phyloP scores from a whole-genome alignment of 2,113 vertebrate genomes.

The Tauraco erythrolophus region DNA sequence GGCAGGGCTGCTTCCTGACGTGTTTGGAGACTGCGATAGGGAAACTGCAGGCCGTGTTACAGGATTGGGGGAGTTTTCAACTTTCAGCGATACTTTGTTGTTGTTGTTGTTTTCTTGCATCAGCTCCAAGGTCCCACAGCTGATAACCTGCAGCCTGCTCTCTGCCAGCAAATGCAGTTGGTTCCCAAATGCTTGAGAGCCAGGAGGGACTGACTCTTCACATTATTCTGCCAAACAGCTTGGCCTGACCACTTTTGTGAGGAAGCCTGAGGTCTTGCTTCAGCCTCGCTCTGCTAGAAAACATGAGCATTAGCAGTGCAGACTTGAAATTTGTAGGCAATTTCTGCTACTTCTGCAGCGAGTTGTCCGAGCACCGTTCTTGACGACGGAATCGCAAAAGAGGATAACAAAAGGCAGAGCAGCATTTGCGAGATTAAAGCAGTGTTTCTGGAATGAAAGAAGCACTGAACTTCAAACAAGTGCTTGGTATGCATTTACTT shows the following conservation, averaged over 20 bases:
- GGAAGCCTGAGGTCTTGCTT: not conserved
- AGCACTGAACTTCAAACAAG: constrained; percentile 51
- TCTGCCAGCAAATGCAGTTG: not conserved
- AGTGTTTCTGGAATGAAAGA: constrained; percentile 48
- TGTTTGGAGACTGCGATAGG: not conserved
- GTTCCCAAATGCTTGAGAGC: not conserved
- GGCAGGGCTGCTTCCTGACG: not conserved
- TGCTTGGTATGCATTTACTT: constrained; percentile 60
- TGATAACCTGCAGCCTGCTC: not conserved
- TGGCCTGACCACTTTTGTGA: not conserved
- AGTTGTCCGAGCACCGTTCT: accelerated
- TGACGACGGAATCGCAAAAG: not conserved
- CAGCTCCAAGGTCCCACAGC: accelerated
- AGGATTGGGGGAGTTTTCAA: not conserved
- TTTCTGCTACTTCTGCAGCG: not conserved
- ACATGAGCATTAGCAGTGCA: accelerated
- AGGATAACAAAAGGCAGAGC: constrained; percentile 62
- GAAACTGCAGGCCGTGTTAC: accelerated
- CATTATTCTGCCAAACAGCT: not conserved
- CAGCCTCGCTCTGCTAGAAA: not conserved
- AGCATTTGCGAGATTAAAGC: constrained; percentile 53
- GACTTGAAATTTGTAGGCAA: not conserved
- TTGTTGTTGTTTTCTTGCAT: not conserved
- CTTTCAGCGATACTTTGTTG: not conserved
- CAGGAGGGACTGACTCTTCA: not conserved